phyloP scores from a whole-genome alignment of 1,140 invertebrate genomes.

The Bemisia tabaci region DNA sequence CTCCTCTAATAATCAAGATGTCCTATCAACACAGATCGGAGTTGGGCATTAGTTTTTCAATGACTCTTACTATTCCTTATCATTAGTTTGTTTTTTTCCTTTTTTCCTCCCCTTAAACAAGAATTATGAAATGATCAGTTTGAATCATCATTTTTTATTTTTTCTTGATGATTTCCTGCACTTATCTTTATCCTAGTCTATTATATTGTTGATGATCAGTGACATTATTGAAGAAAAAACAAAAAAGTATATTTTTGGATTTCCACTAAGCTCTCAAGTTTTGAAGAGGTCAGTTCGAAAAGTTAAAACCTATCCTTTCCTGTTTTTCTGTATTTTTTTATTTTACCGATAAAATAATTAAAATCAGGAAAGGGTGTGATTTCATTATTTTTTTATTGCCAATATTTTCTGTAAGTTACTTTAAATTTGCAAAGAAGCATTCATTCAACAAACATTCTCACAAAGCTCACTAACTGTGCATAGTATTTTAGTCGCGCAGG shows the following conservation, averaged over 20 bases:
- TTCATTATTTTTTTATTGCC: not conserved
- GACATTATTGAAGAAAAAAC: not conserved
- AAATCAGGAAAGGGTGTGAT: no score
- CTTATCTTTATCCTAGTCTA: not conserved
- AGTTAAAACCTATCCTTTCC: no score
- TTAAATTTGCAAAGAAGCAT: no score
- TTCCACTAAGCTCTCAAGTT: not conserved
- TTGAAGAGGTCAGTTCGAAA: no score
- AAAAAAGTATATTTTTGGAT: not conserved
- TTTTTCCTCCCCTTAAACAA: no score
- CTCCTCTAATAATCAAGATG: not conserved
- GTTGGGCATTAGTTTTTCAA: not conserved
- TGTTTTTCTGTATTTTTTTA: no score
- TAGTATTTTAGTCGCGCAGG: no score
- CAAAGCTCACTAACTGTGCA: no score
- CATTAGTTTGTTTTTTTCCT: not conserved
- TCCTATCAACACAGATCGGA: not conserved
- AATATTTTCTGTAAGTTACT: no score
- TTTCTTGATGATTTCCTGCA: not conserved
- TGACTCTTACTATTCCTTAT: not conserved
- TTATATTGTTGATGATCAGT: not conserved
- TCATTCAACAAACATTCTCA: no score
- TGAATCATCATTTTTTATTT: not conserved
- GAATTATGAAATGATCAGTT: not conserved
- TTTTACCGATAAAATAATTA: no score